Evolutionary conservation across 2,888 invertebrate genomes (phyloP).

Genomic region (Papilio gigon): DNA sequence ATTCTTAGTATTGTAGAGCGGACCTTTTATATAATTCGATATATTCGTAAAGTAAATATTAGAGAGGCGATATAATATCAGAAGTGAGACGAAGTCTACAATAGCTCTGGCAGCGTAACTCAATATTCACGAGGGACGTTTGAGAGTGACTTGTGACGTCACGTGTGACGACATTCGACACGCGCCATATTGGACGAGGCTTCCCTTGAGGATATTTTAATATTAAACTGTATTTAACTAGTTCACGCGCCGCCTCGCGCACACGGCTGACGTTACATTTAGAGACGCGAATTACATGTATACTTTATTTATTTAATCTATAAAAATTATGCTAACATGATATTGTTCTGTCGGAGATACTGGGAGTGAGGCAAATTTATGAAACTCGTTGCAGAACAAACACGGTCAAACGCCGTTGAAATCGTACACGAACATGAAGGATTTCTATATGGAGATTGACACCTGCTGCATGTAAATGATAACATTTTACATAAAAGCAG

Average conservation of each 20-base stretch:
- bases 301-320: too few relatives aligned
- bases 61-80: conserved; percentile 39
- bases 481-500: too few relatives aligned
- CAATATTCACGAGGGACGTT: conserved; percentile 22
- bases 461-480: too few relatives aligned
- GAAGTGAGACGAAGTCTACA: conserved; percentile 33
- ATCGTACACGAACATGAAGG: too few relatives aligned
- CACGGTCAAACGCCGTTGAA: too few relatives aligned
- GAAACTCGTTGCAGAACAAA: too few relatives aligned
- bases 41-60: not conserved
- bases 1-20: too few relatives aligned
- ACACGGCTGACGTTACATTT: not conserved
- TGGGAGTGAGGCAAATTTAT: too few relatives aligned
- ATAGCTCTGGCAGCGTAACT: conserved; percentile 12
- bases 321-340: too few relatives aligned
- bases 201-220: conserved; percentile 14
- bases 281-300: too few relatives aligned
- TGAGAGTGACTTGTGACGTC: conserved; percentile 11
- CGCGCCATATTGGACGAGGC: conserved; percentile 20
- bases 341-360: too few relatives aligned
- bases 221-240: conserved; percentile 14
- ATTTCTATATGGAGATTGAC: not conserved
- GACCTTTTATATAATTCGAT: not conserved
- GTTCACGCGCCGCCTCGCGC: not conserved
- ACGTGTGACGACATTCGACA: conserved; percentile 23